Percentiles rank a stretch among this genome's conserved stretches.
Conservation (phyloP, 2,888 invertebrate genomes). For the Eledona agricola region DNA sequence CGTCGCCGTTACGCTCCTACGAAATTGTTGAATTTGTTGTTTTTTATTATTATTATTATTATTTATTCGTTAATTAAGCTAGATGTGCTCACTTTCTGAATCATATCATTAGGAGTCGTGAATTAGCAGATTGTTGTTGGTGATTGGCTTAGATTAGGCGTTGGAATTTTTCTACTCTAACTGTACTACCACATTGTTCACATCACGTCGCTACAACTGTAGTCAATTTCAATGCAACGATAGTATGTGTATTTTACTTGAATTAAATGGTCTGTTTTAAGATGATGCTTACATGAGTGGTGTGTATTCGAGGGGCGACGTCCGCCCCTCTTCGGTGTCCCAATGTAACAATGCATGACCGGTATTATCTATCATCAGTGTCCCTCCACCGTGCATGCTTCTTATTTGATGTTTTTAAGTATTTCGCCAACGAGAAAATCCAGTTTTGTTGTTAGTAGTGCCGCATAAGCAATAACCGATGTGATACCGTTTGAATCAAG, state of each 20-base stretch:
- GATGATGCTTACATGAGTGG: slow-evolving; percentile 7
- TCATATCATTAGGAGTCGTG: slow-evolving; percentile 18
- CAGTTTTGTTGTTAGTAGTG: slow-evolving; percentile 33
- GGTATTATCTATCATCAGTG: slow-evolving; percentile 18
- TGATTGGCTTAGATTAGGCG: slow-evolving; percentile 17
- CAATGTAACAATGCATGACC: slow-evolving; percentile 18
- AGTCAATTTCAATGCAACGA: slow-evolving; percentile 37
- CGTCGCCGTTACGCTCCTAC: not conserved
- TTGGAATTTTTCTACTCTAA: slow-evolving; percentile 18
- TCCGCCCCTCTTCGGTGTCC: slow-evolving; percentile 19
- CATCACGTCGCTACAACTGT: slow-evolving; percentile 25
- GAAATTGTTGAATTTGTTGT: slow-evolving; percentile 24
- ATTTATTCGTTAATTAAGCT: slow-evolving; percentile 20
- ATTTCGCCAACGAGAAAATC: slow-evolving; percentile 18
- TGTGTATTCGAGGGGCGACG: slow-evolving; percentile 18
- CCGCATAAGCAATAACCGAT: slow-evolving; percentile 51
- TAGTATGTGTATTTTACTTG: slow-evolving; percentile 13
- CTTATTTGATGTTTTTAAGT: slow-evolving; percentile 21
- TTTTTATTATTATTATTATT: slow-evolving; percentile 4
- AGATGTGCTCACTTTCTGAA: slow-evolving; percentile 10
- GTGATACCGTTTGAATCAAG: slow-evolving; percentile 48
- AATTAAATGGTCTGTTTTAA: slow-evolving; percentile 14
- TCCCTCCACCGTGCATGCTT: slow-evolving; percentile 28
- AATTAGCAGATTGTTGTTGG: slow-evolving; percentile 15
- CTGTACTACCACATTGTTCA: slow-evolving; percentile 17